Base-by-base conservation (phyloP, 2,888 invertebrate species). In the Psylliodes chrysocephalus region DNA sequence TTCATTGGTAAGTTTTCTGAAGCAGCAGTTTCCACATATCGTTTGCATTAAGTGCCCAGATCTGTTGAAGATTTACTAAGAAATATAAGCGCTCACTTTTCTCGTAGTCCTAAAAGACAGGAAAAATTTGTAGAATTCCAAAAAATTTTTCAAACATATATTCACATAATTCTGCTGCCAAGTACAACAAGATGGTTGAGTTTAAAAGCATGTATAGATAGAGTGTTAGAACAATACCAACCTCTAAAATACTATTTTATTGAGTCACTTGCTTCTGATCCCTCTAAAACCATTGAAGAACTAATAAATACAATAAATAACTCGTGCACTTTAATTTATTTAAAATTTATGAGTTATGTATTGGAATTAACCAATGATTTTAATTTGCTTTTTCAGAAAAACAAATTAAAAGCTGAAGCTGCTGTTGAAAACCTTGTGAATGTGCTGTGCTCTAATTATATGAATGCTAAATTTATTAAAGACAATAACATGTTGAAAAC, bases 151-250 rank as follows among this genome's bases (percentile, higher is more conserved):
- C 7, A 77, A 51, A 67, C 69, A 2, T 74, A 75, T 30, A 74
- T 78, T 2, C 77, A 79, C 52, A 75, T 76, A 74, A 79, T 74
- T 18, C 47, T 74, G 4, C 57, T 59, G n/a, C n/a, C n/a, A n/a
- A n/a, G n/a, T n/a, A n/a, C n/a, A n/a, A 79, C 78, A 28, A 61
- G 77, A 40, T 80, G 78, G 78, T 69, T 79, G 3, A 79, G 77
- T 15, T n/a, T 71, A 22, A 75, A 80, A 71, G 67, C 64, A 8
- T 78, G 76, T 68, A 75, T 79, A 5, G 74, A 78, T 59, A 65
- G 79, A 40, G 71, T 77, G 12, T 64, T 79, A 10, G 77, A 78
- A 60, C 78, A 79, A 61, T 79, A 75, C 71, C 59, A 63, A 35
- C 47, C 57, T 2, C 25, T 57, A n/a, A 47, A 35, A 2, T 47